phyloP scores from a whole-genome alignment of 2,113 vertebrate genomes.

The Pelecanoides urinatrix region DNA sequence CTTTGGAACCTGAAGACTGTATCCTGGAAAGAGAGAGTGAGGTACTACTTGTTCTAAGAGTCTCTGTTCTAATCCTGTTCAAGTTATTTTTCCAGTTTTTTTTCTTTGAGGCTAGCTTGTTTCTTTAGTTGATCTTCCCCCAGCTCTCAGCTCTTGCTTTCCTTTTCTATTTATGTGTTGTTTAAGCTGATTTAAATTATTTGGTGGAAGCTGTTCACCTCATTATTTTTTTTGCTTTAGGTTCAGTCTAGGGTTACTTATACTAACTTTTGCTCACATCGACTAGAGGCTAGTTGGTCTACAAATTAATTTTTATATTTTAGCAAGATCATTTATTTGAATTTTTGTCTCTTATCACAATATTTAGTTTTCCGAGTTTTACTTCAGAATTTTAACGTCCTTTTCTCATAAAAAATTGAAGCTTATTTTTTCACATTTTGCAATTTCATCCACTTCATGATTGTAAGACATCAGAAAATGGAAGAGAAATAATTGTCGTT shows the following conservation, averaged over 20 bases:
- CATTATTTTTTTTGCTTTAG: not conserved
- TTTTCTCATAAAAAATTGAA: not conserved
- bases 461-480: not conserved
- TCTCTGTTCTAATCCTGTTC: not conserved
- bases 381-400: not conserved
- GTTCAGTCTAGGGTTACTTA: not conserved
- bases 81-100: not conserved
- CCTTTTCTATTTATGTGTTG: not conserved
- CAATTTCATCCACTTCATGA: not conserved
- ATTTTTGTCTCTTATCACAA: not conserved
- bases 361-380: not conserved
- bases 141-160: not conserved
- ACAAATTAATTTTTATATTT: not conserved
- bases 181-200: not conserved
- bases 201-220: not conserved
- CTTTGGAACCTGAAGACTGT: not conserved
- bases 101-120: not conserved
- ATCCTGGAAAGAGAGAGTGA: not conserved
- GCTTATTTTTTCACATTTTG: not conserved
- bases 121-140: not conserved
- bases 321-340: not conserved
- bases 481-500: not conserved
- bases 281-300: not conserved
- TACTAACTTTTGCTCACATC: not conserved
- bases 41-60: not conserved